Evolutionary conservation across 2,888 invertebrate species (phyloP), one percentile per base, ranked within the genome.

Genomic region (Brenthis ino): DNA sequence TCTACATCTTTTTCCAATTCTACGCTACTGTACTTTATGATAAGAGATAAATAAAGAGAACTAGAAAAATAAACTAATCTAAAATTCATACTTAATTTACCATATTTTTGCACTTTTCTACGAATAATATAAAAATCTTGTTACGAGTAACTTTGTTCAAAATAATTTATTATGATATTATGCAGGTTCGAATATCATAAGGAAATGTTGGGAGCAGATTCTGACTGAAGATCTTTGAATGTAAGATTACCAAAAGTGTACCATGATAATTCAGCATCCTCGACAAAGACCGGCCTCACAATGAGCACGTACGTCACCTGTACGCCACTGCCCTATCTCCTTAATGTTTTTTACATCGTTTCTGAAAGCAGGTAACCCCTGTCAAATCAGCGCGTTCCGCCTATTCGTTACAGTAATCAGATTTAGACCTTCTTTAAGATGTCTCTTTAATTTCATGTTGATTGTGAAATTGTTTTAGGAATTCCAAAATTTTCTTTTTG

Each of bases 311-410:
- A 11, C 37, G 37, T 43, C 37, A 43, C 37, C 37, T 37, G 37
- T 8, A 37, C 37, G 37, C 37, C 11, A 43, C 37, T 28, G 28
- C 28, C 5, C 28, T 28, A 28, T 28, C 11, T 43, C 37, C 37
- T 11, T 43, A 43, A 43, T 43, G 37, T 43, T 43, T 43, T 37
- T 43, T 37, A 12, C 65, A 16, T 37, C 65, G n/a, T 12, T n/a
- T 28, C 47, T 20, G 8, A 6, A 50, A 6, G 6, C 58, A 57
- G 24, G 28, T 20, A 20, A 57, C 65, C 65, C 65, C 53, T 43
- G 65, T 65, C 57, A 48, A 55, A n/a, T 64, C 56, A n/a, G 24
- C 51, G 50, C 65, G 51, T 24, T 43, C 37, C 37, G 37, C 57
- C 33, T 12, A 51, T 37, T n/a, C n/a, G 11, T n/a, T 57, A 12